Evolutionary conservation across 1,140 invertebrate species (phyloP).

Genomic region (Zaprionus davidi): DNA sequence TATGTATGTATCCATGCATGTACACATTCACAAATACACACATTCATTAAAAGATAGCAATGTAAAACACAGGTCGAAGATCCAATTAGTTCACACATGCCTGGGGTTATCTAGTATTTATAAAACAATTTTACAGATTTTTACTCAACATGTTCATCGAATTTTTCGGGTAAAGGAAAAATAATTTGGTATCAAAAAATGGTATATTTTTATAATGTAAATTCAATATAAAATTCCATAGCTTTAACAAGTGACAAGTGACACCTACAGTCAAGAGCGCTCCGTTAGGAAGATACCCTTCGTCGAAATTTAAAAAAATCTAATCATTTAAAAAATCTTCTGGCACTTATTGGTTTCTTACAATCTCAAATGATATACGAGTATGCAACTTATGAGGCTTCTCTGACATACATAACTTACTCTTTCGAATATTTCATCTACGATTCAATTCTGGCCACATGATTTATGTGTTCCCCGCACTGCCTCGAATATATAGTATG

Average conservation of each 20-base stretch:
- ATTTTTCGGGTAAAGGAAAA: slow-evolving; percentile 4
- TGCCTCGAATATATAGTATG: background rate
- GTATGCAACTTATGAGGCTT: background rate
- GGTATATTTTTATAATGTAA: background rate
- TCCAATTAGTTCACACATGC: slow-evolving; percentile 8
- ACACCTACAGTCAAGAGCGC: too few relatives aligned
- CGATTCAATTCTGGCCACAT: background rate
- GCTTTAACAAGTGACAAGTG: too few relatives aligned
- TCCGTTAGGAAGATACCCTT: too few relatives aligned
- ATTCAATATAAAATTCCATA: background rate
- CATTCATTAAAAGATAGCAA: slow-evolving; percentile 49
- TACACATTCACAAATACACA: background rate
- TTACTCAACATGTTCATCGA: background rate
- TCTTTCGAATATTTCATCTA: background rate
- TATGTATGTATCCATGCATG: too few relatives aligned
- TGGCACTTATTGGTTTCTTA: too few relatives aligned
- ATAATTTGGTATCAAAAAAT: background rate
- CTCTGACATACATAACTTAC: background rate
- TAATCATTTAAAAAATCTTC: too few relatives aligned
- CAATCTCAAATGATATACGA: too few relatives aligned
- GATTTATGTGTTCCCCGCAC: background rate
- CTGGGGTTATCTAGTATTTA: slow-evolving; percentile 47
- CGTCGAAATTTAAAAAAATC: too few relatives aligned
- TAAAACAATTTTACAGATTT: slow-evolving; percentile 32
- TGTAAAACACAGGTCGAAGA: too few relatives aligned